phyloP scores from a whole-genome alignment of 1,140 invertebrate genomes.

The Acromyrmex charruanus region DNA sequence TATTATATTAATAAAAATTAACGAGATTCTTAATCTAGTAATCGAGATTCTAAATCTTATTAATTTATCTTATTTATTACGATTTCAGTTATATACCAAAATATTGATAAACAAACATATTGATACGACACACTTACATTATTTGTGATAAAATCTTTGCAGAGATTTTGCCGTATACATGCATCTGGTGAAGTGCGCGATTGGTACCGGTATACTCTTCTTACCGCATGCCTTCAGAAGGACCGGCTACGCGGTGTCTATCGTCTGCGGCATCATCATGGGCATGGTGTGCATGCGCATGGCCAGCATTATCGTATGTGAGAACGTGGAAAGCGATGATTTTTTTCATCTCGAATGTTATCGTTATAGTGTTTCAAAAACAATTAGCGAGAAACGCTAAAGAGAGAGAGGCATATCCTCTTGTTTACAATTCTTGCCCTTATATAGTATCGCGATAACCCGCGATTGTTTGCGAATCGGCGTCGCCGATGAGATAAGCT shows the following conservation, averaged over 20 bases:
- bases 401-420: not conserved
- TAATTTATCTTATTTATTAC: conserved; percentile 11
- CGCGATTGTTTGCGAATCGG: conserved; percentile 26
- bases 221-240: conserved; percentile 88
- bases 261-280: conserved; percentile 83
- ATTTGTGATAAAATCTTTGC: conserved; percentile 39
- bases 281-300: conserved; percentile 86
- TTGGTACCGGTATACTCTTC: conserved; percentile 89
- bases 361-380: not conserved
- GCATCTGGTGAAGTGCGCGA: conserved; percentile 87
- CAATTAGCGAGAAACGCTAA: not conserved
- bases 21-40: too few relatives aligned
- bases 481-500: not conserved
- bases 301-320: conserved; percentile 85
- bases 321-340: not conserved
- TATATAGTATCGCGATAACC: not conserved
- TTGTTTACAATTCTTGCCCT: not conserved
- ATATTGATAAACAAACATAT: conserved; percentile 12
- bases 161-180: conserved; percentile 85
- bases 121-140: not conserved
- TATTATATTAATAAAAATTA: too few relatives aligned
- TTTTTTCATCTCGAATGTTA: not conserved
- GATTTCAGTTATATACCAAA: not conserved
- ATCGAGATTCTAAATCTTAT: too few relatives aligned
- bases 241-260: conserved; percentile 87